Evolutionary conservation across 2,888 invertebrate genomes (phyloP), one percentile per base, ranked within the genome.

Genomic region (Diplolepis rosae): DNA sequence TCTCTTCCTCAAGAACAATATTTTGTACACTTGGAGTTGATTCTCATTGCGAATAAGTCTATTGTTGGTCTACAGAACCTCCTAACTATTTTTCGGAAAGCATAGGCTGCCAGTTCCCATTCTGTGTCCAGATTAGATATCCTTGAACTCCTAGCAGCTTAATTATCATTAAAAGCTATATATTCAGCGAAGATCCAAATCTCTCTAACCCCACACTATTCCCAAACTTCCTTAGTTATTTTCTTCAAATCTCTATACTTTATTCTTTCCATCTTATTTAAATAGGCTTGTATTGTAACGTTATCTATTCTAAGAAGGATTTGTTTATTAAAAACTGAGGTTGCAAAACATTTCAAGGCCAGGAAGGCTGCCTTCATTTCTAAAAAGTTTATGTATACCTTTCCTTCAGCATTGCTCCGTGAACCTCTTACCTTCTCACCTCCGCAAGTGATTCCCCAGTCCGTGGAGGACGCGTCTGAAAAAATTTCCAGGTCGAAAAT

Each of bases 231-330:
- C 27, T 50, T 32, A 32, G 68, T 66, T 1, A 71, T 24, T 30
- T 68, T 30, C 30, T 76, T 74, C 50, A 83, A 65, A 7, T 78
- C 61, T 4, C 68, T 68, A 71, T 71, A 80, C 67, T 79, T 70
- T 15, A 68, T 69, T 24, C 77, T 70, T 15, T 74, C 77, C 77
- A 77, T 77, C 24, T 48, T 65, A 54, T 75, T 71, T 35, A 73
- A 50, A 24, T 77, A 75, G 15, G 75, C 71, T 39, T 73, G 45
- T 1, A 75, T 75, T 15, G 75, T 76, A 11, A 72, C 75, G 50
- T 78, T 78, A 56, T 73, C 76, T 2, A 68, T 68, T 68, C 73
- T 69, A 51, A 75, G 30, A 0, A 78, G 65, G 9, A 78, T 72
- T 54, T 75, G 68, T 35, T 71, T 68, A 45, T 75, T 28, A 42